Conservation (phyloP, 2,888 invertebrate species). For the Ennomos quercinarius region DNA sequence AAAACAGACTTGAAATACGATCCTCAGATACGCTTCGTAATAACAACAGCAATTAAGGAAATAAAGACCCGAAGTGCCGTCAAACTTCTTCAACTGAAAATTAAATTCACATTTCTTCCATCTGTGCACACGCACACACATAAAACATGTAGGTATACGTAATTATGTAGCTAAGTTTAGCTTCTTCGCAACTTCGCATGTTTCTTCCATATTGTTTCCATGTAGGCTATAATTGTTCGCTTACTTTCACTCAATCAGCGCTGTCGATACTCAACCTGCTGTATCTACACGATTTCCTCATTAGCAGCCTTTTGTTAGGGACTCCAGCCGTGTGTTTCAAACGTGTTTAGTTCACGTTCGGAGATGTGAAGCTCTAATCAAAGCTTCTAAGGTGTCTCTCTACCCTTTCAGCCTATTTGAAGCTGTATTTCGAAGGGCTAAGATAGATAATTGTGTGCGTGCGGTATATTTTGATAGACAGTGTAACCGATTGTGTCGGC, state of each 20-base stretch:
- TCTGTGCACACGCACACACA: conserved; percentile 27
- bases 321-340: conserved; percentile 48
- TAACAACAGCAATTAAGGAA: conserved; percentile 13
- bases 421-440: conserved; percentile 32
- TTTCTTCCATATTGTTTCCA: conserved; percentile 42
- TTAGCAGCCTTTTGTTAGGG: conserved; percentile 76
- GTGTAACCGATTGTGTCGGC: conserved; percentile 44
- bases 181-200: conserved; percentile 55
- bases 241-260: conserved; percentile 75
- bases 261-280: conserved; percentile 59
- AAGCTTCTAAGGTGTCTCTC: conserved; percentile 60
- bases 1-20: conserved; percentile 13
- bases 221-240: conserved; percentile 45
- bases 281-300: conserved; percentile 77
- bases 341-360: conserved; percentile 48
- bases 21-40: conserved; percentile 5
- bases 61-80: conserved; percentile 22
- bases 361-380: conserved; percentile 62
- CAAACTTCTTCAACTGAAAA: conserved; percentile 41
- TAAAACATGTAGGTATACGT: conserved; percentile 6
- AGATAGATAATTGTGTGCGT: conserved; percentile 33
- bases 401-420: conserved; percentile 26
- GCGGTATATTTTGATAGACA: conserved; percentile 33
- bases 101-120: conserved; percentile 38
- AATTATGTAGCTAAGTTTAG: conserved; percentile 32